Conservation (phyloP, 2,113 vertebrate species). For the Cyanistes caeruleus region DNA sequence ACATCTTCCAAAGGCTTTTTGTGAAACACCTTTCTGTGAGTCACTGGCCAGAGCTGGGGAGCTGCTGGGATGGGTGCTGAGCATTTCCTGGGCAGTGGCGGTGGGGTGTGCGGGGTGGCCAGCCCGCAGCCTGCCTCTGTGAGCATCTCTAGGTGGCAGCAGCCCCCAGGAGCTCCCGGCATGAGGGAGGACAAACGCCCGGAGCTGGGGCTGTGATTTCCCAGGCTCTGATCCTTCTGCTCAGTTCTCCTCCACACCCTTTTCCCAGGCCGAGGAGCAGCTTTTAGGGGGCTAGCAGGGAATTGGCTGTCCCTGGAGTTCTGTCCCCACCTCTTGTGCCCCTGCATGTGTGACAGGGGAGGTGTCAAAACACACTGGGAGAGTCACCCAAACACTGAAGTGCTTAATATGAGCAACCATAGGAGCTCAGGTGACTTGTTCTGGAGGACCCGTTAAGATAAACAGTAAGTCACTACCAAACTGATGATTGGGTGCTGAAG, state of each 20-base stretch:
- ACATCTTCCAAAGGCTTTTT: not conserved
- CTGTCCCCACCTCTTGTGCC: not conserved
- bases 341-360: not conserved
- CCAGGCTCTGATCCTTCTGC: not conserved
- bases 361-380: rapidly evolving
- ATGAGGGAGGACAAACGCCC: not conserved
- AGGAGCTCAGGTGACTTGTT: not conserved
- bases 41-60: not conserved
- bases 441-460: not conserved
- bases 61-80: not conserved
- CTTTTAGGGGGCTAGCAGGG: rapidly evolving
- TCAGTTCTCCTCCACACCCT: not conserved
- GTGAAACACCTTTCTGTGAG: not conserved
- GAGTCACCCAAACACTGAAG: not conserved
- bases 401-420: not conserved
- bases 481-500: not conserved
- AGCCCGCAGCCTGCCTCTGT: not conserved
- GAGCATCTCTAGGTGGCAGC: conserved; percentile 64
- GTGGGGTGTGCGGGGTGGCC: not conserved
- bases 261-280: rapidly evolving
- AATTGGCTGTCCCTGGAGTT: rapidly evolving
- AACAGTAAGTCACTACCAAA: not conserved
- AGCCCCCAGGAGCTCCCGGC: conserved; percentile 49
- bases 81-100: not conserved
- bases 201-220: not conserved